These are phyloP conservation scores for Holothuria glaberrima DNA, from an alignment of 35 echinoderm and acorn worm species.

Conservation along the genomic window DNA sequence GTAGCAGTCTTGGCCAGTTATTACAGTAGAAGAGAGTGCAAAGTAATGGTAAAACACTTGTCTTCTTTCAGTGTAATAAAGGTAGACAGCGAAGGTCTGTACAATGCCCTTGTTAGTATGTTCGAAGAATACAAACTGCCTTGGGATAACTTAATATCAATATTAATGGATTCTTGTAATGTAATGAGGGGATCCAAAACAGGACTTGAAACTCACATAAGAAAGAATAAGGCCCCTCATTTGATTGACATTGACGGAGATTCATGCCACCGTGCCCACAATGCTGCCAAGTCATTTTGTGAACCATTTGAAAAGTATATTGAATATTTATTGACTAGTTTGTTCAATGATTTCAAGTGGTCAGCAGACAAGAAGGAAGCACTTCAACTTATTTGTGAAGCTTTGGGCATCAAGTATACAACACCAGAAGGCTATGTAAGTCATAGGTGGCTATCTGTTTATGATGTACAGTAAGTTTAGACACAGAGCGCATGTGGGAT, in stretches of 20 bases:
- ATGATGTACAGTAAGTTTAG: constrained; percentile 24
- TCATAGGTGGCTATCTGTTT: constrained; percentile 32
- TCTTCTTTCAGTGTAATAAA: constrained; percentile 58
- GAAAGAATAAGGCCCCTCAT: constrained; percentile 56
- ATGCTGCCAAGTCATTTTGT: constrained; percentile 56
- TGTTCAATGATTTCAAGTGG: constrained; percentile 58
- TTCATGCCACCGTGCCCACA: constrained; percentile 66
- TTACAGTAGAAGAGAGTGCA: background rate
- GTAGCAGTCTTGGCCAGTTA: constrained; percentile 42
- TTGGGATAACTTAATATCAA: constrained; percentile 54
- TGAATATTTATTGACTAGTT: constrained; percentile 20
- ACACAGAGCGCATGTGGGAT: constrained; percentile 40
- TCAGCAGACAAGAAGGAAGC: constrained; percentile 28
- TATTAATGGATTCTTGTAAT: constrained; percentile 62
- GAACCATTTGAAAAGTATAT: constrained; percentile 44
- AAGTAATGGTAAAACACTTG: constrained; percentile 56
- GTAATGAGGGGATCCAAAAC: constrained; percentile 71
- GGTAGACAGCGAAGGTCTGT: constrained; percentile 45
- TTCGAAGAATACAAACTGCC: constrained; percentile 56
- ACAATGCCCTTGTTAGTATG: constrained; percentile 42
- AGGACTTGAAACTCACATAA: constrained; percentile 58
- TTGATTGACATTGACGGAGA: constrained; percentile 78
- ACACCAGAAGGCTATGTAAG: constrained; percentile 23
- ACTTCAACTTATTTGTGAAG: constrained; percentile 4
- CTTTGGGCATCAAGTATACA: constrained; percentile 39